Percentiles rank a stretch among this genome's conserved stretches.
Conservation (phyloP, 1,140 invertebrate genomes). For the Danaus melanippus region DNA sequence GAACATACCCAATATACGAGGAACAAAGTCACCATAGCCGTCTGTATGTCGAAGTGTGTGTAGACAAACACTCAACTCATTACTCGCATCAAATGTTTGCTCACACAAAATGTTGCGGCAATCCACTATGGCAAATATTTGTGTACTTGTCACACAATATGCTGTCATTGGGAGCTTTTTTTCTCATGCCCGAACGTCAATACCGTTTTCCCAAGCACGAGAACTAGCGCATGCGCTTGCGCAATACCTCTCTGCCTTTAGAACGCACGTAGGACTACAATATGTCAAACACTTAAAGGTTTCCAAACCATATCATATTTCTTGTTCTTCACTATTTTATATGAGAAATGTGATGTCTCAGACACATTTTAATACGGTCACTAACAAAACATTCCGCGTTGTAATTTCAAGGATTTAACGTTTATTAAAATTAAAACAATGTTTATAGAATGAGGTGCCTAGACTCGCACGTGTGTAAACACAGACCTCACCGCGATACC, state of each 20-base stretch:
- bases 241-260: conserved; percentile 3
- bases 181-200: conserved; percentile 8
- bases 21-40: no score
- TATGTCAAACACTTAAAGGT: no score
- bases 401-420: no score
- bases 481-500: conserved; percentile 3
- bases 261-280: neutral
- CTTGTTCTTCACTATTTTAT: neutral
- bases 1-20: no score
- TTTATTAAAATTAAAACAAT: neutral
- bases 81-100: neutral
- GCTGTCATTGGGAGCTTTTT: conserved; percentile 6
- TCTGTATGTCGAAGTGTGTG: no score
- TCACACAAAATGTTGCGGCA: conserved; percentile 2
- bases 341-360: no score
- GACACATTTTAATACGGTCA: no score
- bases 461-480: conserved; percentile 14
- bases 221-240: conserved; percentile 8
- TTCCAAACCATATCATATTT: neutral
- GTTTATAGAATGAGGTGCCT: conserved; percentile 4
- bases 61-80: no score
- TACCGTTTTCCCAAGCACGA: conserved; percentile 9
- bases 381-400: no score
- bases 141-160: neutral
- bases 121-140: conserved; percentile 7